phyloP scores from a whole-genome alignment of 1,140 invertebrate species.

The Solenopsis fugax region DNA sequence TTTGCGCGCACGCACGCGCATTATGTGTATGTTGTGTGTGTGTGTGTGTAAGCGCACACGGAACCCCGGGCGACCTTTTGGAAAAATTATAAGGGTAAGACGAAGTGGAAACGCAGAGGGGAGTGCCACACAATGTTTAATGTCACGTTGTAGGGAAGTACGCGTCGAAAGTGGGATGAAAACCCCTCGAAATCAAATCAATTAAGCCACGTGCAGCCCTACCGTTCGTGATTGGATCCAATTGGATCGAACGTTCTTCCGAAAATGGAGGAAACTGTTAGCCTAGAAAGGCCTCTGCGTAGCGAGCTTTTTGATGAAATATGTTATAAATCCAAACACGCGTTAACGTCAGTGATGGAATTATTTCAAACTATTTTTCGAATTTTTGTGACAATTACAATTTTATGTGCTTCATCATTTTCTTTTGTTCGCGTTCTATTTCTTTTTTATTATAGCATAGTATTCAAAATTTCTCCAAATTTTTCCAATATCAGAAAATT shows the following conservation, averaged over 20 bases:
- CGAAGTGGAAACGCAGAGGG: not conserved
- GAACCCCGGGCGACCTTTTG: conserved; percentile 67
- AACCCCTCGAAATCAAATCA: conserved; percentile 82
- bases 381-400: not conserved
- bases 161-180: conserved; percentile 77
- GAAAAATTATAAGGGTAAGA: conserved; percentile 65
- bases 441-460: no score
- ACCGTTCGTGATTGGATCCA: conserved; percentile 63
- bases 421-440: no score
- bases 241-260: conserved; percentile 77
- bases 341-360: not conserved
- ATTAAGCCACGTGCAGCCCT: conserved; percentile 79
- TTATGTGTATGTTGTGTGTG: not conserved
- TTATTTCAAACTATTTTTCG: not conserved
- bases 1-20: not conserved
- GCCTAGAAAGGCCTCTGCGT: not conserved
- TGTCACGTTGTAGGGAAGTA: conserved; percentile 69
- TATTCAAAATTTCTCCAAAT: not conserved
- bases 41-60: no score
- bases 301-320: not conserved
- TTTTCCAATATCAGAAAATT: not conserved
- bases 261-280: conserved; percentile 78
- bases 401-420: not conserved
- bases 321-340: not conserved
- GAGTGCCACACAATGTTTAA: conserved; percentile 51